phyloP scores from a whole-genome alignment of 2,888 invertebrate species.

The Oscheius sp. region DNA sequence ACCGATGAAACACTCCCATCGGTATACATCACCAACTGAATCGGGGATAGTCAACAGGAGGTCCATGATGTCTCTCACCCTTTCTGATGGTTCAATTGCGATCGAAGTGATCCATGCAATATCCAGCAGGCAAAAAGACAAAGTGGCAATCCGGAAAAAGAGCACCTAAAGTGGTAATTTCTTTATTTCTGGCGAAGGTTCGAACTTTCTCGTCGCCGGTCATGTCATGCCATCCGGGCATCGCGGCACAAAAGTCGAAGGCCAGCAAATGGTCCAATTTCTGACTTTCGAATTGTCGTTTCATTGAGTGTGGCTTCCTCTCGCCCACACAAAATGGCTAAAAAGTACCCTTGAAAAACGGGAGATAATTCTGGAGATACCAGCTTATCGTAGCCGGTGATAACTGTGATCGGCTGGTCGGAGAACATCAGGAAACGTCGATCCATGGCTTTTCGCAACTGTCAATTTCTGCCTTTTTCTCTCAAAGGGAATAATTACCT shows the following conservation, averaged over 20 bases:
- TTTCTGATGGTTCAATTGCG: slow-evolving; percentile 33
- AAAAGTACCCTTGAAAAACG: background rate
- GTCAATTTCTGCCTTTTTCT: background rate
- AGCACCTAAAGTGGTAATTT: slow-evolving; percentile 27
- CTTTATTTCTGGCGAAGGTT: background rate
- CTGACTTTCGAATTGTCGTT: slow-evolving; percentile 46
- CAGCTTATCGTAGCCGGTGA: slow-evolving; percentile 21
- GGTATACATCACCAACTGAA: slow-evolving; percentile 47
- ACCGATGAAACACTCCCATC: slow-evolving; percentile 48
- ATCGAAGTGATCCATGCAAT: slow-evolving; percentile 54
- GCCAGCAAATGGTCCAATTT: slow-evolving; percentile 56
- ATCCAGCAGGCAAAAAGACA: slow-evolving; percentile 50
- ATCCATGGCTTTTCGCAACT: slow-evolving; percentile 47
- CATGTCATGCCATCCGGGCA: slow-evolving; percentile 52
- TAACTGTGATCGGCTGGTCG: slow-evolving; percentile 37
- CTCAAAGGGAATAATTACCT: slow-evolving; percentile 14
- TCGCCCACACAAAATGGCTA: slow-evolving; percentile 44
- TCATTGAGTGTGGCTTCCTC: slow-evolving; percentile 42
- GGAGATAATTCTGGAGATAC: background rate
- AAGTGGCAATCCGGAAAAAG: slow-evolving; percentile 43
- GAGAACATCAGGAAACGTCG: slow-evolving; percentile 57
- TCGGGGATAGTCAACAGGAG: background rate
- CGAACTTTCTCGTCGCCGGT: slow-evolving; percentile 37
- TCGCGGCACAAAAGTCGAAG: slow-evolving; percentile 49
- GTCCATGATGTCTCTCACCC: slow-evolving; percentile 7